Evolutionary conservation across 2,888 invertebrate species (phyloP).

Genomic region (Eupithecia subumbrata): DNA sequence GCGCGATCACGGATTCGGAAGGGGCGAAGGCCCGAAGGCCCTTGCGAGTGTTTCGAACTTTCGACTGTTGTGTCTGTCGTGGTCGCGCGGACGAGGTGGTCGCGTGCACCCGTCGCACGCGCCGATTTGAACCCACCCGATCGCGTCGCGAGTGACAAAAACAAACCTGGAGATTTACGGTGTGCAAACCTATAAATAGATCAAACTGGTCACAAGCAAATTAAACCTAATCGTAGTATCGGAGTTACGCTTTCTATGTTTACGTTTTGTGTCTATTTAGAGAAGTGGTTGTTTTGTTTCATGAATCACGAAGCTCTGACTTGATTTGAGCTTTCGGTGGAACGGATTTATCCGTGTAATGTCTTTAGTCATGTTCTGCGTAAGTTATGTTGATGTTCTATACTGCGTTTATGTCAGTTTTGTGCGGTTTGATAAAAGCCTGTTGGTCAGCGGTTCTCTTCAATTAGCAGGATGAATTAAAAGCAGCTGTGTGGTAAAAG

Average conservation of each 20-base stretch:
- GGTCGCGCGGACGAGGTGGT: conserved; percentile 75
- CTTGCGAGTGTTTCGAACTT: conserved; percentile 65
- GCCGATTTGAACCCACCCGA: conserved; percentile 51
- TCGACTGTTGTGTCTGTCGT: conserved; percentile 74
- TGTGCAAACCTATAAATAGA: conserved; percentile 73
- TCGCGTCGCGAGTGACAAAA: conserved; percentile 57
- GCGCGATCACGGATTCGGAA: conserved; percentile 79
- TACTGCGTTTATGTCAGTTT: conserved; percentile 31
- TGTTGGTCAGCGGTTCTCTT: conserved; percentile 27
- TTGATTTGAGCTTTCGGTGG: conserved; percentile 60
- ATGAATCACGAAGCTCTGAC: conserved; percentile 69
- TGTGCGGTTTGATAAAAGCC: conserved; percentile 30
- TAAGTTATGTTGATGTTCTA: conserved; percentile 34
- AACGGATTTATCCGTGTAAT: conserved; percentile 52
- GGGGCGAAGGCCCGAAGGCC: conserved; percentile 81
- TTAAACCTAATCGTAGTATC: conserved; percentile 61
- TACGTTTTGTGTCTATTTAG: conserved; percentile 68
- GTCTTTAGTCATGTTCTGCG: conserved; percentile 39
- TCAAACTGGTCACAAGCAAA: conserved; percentile 34
- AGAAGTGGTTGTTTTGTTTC: conserved; percentile 71
- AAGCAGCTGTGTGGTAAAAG: conserved; percentile 35
- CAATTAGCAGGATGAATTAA: conserved; percentile 31
- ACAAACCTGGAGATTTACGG: conserved; percentile 73
- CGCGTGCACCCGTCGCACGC: conserved; percentile 70
- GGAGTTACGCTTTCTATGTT: conserved; percentile 66